These are phyloP conservation scores for Gouania willdenowi DNA, from an alignment of 2,797 vertebrate species.

Conservation along the genomic window DNA sequence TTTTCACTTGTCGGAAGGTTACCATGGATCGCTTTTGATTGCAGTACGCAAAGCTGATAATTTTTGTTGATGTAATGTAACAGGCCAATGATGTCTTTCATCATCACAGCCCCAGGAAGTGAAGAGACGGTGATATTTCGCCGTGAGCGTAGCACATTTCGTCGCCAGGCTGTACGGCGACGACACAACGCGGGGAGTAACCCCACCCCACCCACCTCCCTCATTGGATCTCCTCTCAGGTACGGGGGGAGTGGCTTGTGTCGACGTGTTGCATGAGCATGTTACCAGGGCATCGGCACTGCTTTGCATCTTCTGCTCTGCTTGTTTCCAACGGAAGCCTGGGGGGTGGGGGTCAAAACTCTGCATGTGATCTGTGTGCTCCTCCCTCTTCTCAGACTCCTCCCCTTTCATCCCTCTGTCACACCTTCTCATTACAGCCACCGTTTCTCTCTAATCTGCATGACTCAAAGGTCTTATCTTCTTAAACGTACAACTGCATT, in stretches of 20 bases:
- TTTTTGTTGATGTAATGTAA: too few relatives aligned
- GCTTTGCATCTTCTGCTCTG: slow-evolving; percentile 10
- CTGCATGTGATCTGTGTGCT: slow-evolving; percentile 39
- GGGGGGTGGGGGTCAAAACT: slow-evolving; percentile 18
- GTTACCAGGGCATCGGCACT: slow-evolving; percentile 26
- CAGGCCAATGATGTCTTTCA: slow-evolving; percentile 43
- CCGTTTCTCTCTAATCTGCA: too few relatives aligned
- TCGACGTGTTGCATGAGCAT: too few relatives aligned
- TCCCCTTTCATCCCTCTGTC: slow-evolving; percentile 18
- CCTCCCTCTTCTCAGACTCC: slow-evolving; percentile 26
- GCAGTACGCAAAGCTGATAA: too few relatives aligned
- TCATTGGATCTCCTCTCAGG: slow-evolving; percentile 99
- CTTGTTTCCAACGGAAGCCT: slow-evolving; percentile 29
- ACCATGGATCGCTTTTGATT: too few relatives aligned
- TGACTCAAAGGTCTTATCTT: too few relatives aligned
- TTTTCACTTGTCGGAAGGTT: too few relatives aligned
- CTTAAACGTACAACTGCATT: too few relatives aligned
- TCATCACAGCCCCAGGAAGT: slow-evolving; percentile 86
- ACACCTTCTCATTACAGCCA: slow-evolving; percentile 26
- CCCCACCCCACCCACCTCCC: slow-evolving; percentile 94
- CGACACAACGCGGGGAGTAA: slow-evolving; percentile 99
- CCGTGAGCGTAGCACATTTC: slow-evolving; percentile 97
- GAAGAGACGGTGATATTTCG: slow-evolving; percentile 96
- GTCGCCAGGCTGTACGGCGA: slow-evolving; percentile 96
- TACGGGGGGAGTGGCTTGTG: too few relatives aligned